A percentile compares a stretch with the other conserved stretches of the same genome.
Conservation (phyloP, 2,797 vertebrate genomes). For the Thripadectes ignobilis region DNA sequence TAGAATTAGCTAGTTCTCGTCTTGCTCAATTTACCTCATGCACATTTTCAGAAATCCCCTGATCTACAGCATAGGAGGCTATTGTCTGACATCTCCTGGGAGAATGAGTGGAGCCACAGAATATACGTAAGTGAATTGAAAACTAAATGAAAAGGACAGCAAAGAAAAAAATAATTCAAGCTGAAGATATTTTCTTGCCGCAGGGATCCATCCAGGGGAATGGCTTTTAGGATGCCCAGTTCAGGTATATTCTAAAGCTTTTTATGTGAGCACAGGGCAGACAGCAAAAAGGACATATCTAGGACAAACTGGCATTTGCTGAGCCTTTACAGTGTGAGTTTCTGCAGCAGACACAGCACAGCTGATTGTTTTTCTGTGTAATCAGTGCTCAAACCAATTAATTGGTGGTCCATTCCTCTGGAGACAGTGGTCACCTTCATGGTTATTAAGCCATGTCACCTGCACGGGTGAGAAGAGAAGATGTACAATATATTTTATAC, state of each 20-base stretch:
- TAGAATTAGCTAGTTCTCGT: conserved; percentile 22
- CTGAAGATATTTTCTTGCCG: not conserved
- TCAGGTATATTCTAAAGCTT: conserved; percentile 3
- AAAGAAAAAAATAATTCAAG: not conserved
- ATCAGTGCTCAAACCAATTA: not conserved
- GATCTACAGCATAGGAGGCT: not conserved
- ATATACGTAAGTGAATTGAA: conserved; percentile 4
- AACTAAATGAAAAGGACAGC: conserved; percentile 35
- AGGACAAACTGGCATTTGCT: not conserved
- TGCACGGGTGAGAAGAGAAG: not conserved
- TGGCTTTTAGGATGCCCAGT: not conserved
- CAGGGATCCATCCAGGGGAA: not conserved
- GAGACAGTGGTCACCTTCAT: not conserved
- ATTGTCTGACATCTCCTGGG: not conserved
- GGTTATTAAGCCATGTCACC: not conserved
- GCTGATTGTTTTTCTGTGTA: not conserved
- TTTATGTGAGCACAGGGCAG: not conserved
- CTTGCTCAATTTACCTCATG: not conserved
- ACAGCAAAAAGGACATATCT: not conserved
- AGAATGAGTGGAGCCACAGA: not conserved
- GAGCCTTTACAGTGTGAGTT: not conserved
- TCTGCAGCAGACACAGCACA: not conserved
- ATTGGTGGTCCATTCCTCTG: not conserved
- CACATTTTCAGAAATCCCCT: conserved; percentile 38
- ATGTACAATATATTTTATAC: not conserved